A percentile compares a stretch with the other conserved stretches of the same genome.
Evolutionary conservation across 2,888 invertebrate species (phyloP).

Genomic region (Dendrolimus houi): DNA sequence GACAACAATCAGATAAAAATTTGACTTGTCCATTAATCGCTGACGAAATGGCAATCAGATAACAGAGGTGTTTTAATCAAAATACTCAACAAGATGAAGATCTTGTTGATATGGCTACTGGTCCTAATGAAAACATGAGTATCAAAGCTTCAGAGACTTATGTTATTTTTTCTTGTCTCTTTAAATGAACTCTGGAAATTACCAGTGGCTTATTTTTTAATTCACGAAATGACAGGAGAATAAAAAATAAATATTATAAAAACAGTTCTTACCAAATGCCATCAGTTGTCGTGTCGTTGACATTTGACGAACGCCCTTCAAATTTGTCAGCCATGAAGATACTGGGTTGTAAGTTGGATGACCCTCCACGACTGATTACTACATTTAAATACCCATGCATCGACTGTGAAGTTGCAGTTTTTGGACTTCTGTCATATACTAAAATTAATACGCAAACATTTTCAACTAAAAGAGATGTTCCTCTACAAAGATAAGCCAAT

Average conservation of each 20-base stretch:
- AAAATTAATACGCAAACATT: no score
- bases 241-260: slow-evolving; percentile 11
- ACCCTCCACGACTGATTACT: no score
- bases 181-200: slow-evolving; percentile 21
- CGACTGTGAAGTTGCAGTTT: no score
- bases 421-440: no score
- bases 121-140: slow-evolving; percentile 2
- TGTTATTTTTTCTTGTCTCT: slow-evolving; percentile 11
- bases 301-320: slow-evolving; percentile 19
- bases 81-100: slow-evolving; percentile 9
- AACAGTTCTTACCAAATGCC: slow-evolving; percentile 12
- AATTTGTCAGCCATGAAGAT: no score
- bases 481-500: no score
- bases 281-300: slow-evolving; percentile 16
- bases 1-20: slow-evolving; percentile 7
- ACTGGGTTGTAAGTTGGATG: no score
- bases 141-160: slow-evolving; percentile 9
- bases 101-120: slow-evolving; percentile 9
- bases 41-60: slow-evolving; percentile 18
- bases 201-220: slow-evolving; percentile 21
- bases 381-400: no score
- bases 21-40: slow-evolving; percentile 13
- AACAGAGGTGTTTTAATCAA: slow-evolving; percentile 12
- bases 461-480: no score
- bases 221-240: slow-evolving; percentile 18